A percentile compares a stretch with the other conserved stretches of the same genome.
Evolutionary conservation across 2,888 invertebrate species (phyloP).

Genomic region (Caenorhabditis sp.): DNA sequence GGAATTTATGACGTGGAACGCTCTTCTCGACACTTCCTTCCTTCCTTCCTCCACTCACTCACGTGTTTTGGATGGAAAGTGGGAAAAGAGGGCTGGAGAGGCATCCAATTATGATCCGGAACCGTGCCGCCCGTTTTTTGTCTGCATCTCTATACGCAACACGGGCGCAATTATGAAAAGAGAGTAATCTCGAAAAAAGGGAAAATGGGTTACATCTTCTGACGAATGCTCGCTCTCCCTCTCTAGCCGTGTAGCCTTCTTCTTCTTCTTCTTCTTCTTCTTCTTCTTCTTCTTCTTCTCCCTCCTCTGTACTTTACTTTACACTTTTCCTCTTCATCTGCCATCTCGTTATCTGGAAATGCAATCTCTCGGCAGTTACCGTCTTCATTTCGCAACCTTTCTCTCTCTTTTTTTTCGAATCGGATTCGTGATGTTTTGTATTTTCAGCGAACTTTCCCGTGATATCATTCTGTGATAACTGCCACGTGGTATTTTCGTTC

Average conservation of each 20-base stretch:
- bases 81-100: too few relatives aligned
- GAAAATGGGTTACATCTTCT: too few relatives aligned
- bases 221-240: background rate
- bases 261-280: constrained; percentile 1
- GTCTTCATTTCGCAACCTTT: constrained; percentile 32
- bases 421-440: background rate
- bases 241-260: background rate
- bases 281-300: constrained; percentile 11
- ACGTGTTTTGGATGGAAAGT: too few relatives aligned
- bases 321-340: constrained; percentile 26
- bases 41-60: background rate
- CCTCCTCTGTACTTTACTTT: constrained; percentile 31
- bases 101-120: too few relatives aligned
- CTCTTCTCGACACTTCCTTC: background rate
- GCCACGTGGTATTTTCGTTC: background rate
- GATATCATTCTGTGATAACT: too few relatives aligned
- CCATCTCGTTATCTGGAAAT: constrained; percentile 41
- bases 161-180: too few relatives aligned
- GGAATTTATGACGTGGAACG: constrained; percentile 35
- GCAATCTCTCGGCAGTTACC: constrained; percentile 10
- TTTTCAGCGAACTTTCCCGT: too few relatives aligned
- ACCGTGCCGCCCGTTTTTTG: too few relatives aligned
- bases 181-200: too few relatives aligned
- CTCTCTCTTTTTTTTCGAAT: background rate
- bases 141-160: too few relatives aligned